phyloP scores from a whole-genome alignment of 2,888 invertebrate species.

The Acronicta psi region DNA sequence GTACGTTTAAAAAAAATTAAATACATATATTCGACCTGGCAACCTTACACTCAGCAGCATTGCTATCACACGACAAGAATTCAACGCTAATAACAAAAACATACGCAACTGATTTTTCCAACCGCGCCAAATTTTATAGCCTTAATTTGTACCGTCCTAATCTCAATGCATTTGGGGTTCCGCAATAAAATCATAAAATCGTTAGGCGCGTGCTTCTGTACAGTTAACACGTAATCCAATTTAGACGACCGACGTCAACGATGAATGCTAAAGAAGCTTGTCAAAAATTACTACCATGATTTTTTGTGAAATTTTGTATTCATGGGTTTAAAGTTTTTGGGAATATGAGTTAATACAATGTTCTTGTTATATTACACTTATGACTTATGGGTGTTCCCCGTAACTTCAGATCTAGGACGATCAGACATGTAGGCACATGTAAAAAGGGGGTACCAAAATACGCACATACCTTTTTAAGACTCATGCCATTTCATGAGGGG shows the following conservation, averaged over 20 bases:
- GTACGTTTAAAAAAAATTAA: no score
- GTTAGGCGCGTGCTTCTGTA: conserved; percentile 69
- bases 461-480: no score
- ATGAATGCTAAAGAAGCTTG: conserved; percentile 81
- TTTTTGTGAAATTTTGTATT: not conserved
- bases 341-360: no score
- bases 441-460: no score
- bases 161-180: conserved; percentile 71
- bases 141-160: conserved; percentile 73
- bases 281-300: conserved; percentile 65
- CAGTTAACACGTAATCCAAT: conserved; percentile 86
- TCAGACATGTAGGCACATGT: no score
- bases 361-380: no score
- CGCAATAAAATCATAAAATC: conserved; percentile 85
- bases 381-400: no score
- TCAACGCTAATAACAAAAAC: conserved; percentile 16
- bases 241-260: conserved; percentile 73
- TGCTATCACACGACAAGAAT: conserved; percentile 2
- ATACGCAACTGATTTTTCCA: conserved; percentile 15
- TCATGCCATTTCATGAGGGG: no score
- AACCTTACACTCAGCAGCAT: not conserved
- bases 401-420: no score
- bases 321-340: conserved; percentile 2
- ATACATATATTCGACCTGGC: no score
- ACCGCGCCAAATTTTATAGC: conserved; percentile 46